Conservation (phyloP, 53 echinoderm and acorn worm genomes). For the Apostichopus leukothele region DNA sequence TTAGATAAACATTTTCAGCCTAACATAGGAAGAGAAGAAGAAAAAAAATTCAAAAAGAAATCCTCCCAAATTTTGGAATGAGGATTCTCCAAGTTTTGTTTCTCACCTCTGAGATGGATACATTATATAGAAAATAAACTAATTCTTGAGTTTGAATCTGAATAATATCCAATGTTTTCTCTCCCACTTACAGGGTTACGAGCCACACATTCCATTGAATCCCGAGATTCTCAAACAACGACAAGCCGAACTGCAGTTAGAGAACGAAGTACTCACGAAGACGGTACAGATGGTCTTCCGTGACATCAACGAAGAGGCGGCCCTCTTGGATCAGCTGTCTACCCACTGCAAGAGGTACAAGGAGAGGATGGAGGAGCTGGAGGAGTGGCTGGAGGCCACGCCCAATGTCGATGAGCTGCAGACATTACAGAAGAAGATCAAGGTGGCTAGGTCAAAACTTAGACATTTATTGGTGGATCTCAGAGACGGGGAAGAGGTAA, state of each 20-base stretch:
- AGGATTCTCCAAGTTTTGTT: too few species aligned
- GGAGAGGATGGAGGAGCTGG: conserved; percentile 39
- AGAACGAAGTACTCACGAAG: conserved; percentile 49
- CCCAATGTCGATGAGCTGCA: conserved; percentile 72
- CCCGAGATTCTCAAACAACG: conserved; percentile 11
- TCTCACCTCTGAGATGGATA: too few species aligned
- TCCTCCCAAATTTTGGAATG: too few species aligned
- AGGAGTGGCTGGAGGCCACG: conserved; percentile 64
- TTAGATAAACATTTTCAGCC: too few species aligned
- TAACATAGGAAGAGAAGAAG: too few species aligned
- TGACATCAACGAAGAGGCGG: conserved; percentile 46
- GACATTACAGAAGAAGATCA: conserved; percentile 68
- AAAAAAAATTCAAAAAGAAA: too few species aligned
- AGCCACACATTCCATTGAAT: conserved; percentile 22
- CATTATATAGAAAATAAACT: too few species aligned
- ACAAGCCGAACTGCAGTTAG: conserved; percentile 12
- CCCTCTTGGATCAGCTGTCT: conserved; percentile 52
- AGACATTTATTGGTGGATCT: conserved; percentile 74
- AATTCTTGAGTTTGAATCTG: too few species aligned
- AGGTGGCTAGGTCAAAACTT: conserved; percentile 63
- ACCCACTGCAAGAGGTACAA: conserved; percentile 47
- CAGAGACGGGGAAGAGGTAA: conserved; percentile 81
- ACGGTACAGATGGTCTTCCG: conserved; percentile 49
- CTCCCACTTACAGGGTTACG: conserved; percentile 15
- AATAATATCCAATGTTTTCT: not conserved